A percentile compares a stretch with the other conserved stretches of the same genome.
Evolutionary conservation across 2,797 vertebrate species (phyloP).

Genomic region (Silurus aristotelis): DNA sequence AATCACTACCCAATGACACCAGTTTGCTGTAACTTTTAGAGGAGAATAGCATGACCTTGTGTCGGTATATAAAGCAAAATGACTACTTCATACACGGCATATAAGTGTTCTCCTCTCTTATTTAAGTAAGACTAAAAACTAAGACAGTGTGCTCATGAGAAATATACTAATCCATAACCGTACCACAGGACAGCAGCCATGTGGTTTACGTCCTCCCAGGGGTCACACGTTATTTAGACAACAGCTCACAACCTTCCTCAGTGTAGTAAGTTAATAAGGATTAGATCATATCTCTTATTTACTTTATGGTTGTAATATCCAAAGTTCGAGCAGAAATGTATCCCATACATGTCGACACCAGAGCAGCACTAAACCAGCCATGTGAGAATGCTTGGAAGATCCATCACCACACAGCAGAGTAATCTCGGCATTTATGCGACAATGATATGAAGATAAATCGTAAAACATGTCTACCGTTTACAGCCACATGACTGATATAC

Average conservation of each 20-base stretch:
- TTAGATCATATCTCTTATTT: not conserved
- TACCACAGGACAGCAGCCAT: slow-evolving; percentile 15
- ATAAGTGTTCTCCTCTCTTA: not conserved
- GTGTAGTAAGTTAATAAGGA: not conserved
- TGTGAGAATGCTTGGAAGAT: not conserved
- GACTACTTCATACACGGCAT: not conserved
- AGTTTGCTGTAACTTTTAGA: not conserved
- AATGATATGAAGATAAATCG: not conserved
- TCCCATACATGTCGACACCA: not conserved
- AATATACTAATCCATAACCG: slow-evolving; percentile 9
- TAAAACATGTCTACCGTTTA: not conserved
- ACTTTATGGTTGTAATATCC: slow-evolving; percentile 14
- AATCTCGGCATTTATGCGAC: slow-evolving; percentile 4
- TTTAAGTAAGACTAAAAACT: slow-evolving; percentile 23
- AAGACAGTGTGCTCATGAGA: slow-evolving; percentile 33
- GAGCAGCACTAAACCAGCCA: not conserved
- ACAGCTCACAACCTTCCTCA: not conserved
- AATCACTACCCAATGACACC: too few species aligned
- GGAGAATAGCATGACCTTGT: not conserved
- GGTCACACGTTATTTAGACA: slow-evolving; percentile 20
- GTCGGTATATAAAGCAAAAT: not conserved
- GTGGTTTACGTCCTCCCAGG: slow-evolving; percentile 7
- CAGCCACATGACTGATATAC: not conserved
- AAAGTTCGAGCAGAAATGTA: not conserved
- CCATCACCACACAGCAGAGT: not conserved